Conservation (phyloP, 2,797 vertebrate genomes). For the Salarias fasciatus region DNA sequence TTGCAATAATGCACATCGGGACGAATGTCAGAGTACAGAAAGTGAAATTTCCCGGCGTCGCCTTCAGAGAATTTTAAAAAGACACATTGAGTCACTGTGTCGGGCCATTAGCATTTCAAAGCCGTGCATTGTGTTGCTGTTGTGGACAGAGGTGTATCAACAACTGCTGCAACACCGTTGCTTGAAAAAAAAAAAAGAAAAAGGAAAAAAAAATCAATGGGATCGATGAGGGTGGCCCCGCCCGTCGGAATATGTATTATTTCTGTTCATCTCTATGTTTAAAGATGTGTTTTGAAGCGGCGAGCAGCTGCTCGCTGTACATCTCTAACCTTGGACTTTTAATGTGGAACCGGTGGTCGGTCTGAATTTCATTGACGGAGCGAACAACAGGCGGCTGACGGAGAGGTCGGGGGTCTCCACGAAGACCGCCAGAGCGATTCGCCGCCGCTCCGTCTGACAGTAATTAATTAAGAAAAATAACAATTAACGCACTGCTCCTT, state of each 20-base stretch:
- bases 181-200: too few species aligned
- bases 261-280: slow-evolving; percentile 1
- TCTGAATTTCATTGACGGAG: slow-evolving; percentile 8
- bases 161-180: background rate
- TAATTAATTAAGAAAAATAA: background rate
- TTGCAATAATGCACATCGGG: too few species aligned
- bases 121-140: background rate
- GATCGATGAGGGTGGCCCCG: slow-evolving; percentile 3
- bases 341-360: slow-evolving; percentile 11
- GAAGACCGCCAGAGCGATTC: background rate
- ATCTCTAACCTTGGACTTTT: slow-evolving; percentile 1
- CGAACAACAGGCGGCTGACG: slow-evolving; percentile 2
- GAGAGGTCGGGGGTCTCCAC: background rate
- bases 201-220: slow-evolving; percentile 25
- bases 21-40: background rate
- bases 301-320: slow-evolving; percentile 1
- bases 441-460: accelerated
- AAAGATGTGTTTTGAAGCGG: slow-evolving; percentile 7
- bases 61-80: background rate
- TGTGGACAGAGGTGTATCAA: slow-evolving; percentile 2
- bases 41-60: background rate
- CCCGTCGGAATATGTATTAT: slow-evolving; percentile 19
- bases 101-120: background rate
- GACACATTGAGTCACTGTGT: background rate
- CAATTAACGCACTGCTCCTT: too few species aligned